Evolutionary conservation across 2,888 invertebrate species (phyloP), one percentile per base, ranked within the genome.

Genomic region (Agrotis ipsilon): DNA sequence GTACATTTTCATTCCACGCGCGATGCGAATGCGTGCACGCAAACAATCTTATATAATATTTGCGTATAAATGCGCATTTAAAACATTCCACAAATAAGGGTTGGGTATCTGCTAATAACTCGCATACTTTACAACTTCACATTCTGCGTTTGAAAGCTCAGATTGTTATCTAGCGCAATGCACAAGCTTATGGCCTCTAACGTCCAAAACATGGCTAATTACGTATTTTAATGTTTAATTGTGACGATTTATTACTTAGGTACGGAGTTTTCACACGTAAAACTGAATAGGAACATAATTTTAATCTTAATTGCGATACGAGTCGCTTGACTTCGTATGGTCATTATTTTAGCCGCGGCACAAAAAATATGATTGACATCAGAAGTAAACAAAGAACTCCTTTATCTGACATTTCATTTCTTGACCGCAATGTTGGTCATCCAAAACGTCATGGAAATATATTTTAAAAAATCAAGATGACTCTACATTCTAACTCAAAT

Each of bases 51-150:
- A 90, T 88, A 90, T 90, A 91, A 91, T 90, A 90, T 87, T 86
- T 86, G 87, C 88, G 88, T 91, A 91, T 89, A 92, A 91, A 90
- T 89, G 91, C 86, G 86, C 89, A 89, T 89, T 88, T 82, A 82
- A 89, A 87, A 91, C 92, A 93, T 94, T 92, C 92, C 91, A 91
- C 89, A 91, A 90, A 91, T 89, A 89, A 91, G 90, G 90, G 89
- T 88, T 88, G 89, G 83, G 87, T 86, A 84, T 89, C 87, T 81
- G 86, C 72, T 85, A 88, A 87, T 90, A 90, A 86, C 81, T 85
- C 78, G 83, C 74, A 76, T 84, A 88, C 81, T 88, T 91, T 90
- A 88, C 83, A 83, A 83, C 85, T 78, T 82, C 67, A 72, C 81
- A 71, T 81, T 77, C 75, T 68, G 65, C 76, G 63, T 86, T 87